These are phyloP conservation scores for Dinomys branickii DNA, from an alignment of 2,113 vertebrate species.

Conservation along the genomic window DNA sequence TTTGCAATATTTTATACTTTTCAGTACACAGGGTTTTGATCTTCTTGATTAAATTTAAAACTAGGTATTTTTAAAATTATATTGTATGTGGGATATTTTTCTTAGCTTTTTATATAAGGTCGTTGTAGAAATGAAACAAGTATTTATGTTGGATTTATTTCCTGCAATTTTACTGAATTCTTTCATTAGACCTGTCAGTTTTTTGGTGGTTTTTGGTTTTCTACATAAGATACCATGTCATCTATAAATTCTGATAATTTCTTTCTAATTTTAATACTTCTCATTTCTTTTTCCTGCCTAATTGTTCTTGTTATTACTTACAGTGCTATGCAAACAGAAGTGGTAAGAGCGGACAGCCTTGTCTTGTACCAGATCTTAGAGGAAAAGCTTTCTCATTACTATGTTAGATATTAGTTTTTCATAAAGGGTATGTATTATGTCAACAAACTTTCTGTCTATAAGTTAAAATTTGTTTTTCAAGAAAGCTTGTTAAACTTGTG, in stretches of 20 bases:
- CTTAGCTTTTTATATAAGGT: neutral
- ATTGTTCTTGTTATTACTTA: neutral
- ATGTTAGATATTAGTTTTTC: neutral
- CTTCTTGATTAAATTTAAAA: neutral
- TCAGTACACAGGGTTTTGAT: neutral
- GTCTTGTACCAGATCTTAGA: neutral
- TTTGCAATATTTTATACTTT: neutral
- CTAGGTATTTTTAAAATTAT: neutral
- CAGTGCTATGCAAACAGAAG: neutral
- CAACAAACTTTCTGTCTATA: neutral
- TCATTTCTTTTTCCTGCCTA: no score
- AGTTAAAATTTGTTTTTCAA: neutral
- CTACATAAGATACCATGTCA: neutral
- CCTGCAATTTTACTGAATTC: neutral
- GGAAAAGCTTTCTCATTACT: neutral
- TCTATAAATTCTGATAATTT: neutral
- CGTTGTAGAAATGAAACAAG: neutral
- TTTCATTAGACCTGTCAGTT: neutral
- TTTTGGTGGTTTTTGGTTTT: neutral
- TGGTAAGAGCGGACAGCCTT: neutral
- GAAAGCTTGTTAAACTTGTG: neutral
- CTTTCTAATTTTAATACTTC: neutral
- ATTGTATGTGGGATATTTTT: neutral
- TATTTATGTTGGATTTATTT: neutral
- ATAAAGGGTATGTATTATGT: neutral